These are phyloP conservation scores for Aphelenchoides fujianensis DNA, from an alignment of 1,140 invertebrate genomes.

Conservation along the genomic window DNA sequence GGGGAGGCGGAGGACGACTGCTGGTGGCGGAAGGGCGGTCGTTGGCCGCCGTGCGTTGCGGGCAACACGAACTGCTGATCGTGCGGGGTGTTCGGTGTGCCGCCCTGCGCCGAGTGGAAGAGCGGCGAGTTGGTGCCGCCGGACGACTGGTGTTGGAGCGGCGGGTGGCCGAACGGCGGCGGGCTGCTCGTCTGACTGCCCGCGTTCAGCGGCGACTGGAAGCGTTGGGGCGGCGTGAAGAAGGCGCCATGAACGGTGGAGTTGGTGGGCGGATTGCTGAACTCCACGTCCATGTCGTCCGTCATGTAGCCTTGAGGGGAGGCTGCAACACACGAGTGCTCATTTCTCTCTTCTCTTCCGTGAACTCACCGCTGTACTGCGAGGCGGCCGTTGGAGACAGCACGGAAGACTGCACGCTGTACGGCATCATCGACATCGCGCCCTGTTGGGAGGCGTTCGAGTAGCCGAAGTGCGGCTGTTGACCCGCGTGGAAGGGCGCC, in stretches of 20 bases:
- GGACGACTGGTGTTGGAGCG: background rate
- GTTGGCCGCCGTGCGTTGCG: no score
- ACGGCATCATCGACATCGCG: constrained; percentile 15
- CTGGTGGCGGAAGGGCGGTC: background rate
- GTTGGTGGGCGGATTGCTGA: constrained; percentile 17
- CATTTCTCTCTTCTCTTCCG: no score
- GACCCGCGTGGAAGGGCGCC: background rate
- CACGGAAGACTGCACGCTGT: constrained; percentile 4
- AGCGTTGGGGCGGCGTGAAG: constrained; percentile 9
- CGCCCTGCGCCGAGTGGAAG: background rate
- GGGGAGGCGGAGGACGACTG: background rate
- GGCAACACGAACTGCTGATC: constrained; percentile 1
- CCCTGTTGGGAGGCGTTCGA: no score
- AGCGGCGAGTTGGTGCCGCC: background rate
- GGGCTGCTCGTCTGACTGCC: background rate
- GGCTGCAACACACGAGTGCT: background rate
- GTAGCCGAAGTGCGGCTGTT: no score
- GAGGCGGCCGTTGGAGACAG: constrained; percentile 10
- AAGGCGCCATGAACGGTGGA: background rate
- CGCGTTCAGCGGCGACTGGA: background rate
- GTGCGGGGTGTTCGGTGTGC: background rate
- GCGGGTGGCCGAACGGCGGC: background rate
- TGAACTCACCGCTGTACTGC: constrained; percentile 17
- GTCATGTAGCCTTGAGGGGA: constrained; percentile 44
- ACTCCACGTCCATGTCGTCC: constrained; percentile 34